Evolutionary conservation across 2,797 vertebrate genomes (phyloP), one percentile per base, ranked within the genome.

Genomic region (Astyanax mexicanus): DNA sequence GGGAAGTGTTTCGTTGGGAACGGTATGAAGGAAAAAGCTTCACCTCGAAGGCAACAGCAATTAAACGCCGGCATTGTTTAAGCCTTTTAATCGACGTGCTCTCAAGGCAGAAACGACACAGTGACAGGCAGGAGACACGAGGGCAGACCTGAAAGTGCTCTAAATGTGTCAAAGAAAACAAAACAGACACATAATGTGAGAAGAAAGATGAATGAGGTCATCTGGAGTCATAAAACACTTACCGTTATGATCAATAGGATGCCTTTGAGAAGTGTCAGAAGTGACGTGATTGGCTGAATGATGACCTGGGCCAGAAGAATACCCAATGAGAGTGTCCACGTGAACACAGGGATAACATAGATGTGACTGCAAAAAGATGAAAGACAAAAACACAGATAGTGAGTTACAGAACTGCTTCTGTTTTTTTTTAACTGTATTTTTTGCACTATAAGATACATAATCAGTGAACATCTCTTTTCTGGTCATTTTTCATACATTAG

Each of bases 241-340:
- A 92, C 91, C 42, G 91, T 92, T 80, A 93, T 84, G 23, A 92
- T 85, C 70, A 93, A 86, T 58, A 93, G 77, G 67, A 91, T 83
- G 70, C 90, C 91, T 84, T 92, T 93, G 51, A 91, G 85, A 4
- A 92, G 82, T 2, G 91, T 92, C 49, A 93, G 89, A 77, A 92
- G 52, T 0, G 90, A 93, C 0, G 87, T 91, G 83, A 93, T 80
- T 57, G 92, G 92, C 81, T 91, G 90, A 74, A 93, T 90, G 77
- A 90, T 6, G 4, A 80, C 62, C 77, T 93, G 89, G 45, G 88
- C 90, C n/a, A 92, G 69, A 62, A 93, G 66, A 52, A 93, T 90
- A 17, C 85, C 88, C 13, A 91, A 83, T n/a, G 88, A 86, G 0
- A 93, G 85, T 17, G 80, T 86, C 91, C 91, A 92, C 27, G 92